Evolutionary conservation across 2,888 invertebrate genomes (phyloP).

Genomic region (Dicyrtoma fusca): DNA sequence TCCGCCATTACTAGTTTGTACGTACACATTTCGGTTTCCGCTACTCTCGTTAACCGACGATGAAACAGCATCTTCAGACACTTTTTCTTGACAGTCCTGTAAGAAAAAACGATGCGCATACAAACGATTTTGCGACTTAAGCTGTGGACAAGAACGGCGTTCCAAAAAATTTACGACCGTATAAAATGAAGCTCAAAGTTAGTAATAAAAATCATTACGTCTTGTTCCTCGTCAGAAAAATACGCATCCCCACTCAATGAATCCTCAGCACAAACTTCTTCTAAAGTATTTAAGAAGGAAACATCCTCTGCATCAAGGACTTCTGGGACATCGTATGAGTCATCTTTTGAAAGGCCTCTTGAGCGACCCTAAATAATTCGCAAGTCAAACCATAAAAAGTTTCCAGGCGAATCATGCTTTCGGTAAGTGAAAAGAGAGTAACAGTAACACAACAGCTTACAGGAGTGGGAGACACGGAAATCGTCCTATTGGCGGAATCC

Average conservation of each 20-base stretch:
- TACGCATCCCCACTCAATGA: slow-evolving; percentile 47
- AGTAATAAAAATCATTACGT: slow-evolving; percentile 40
- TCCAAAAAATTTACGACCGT: slow-evolving; percentile 18
- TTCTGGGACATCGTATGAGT: slow-evolving; percentile 11
- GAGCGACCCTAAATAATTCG: slow-evolving; percentile 9
- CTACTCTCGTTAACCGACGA: slow-evolving; percentile 64
- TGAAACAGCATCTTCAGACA: slow-evolving; percentile 63
- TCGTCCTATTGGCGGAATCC: slow-evolving; percentile 40
- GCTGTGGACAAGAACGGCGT: slow-evolving; percentile 56
- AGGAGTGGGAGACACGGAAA: background rate
- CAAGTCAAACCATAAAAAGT: background rate
- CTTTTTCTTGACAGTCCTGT: slow-evolving; percentile 53
- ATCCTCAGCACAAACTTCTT: slow-evolving; percentile 34
- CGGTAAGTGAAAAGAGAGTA: background rate
- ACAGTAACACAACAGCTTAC: background rate
- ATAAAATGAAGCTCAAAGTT: slow-evolving; percentile 50
- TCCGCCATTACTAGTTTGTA: slow-evolving; percentile 41
- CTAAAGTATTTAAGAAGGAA: slow-evolving; percentile 40
- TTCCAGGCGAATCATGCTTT: background rate
- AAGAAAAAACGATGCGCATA: slow-evolving; percentile 11
- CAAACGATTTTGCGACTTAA: slow-evolving; percentile 20
- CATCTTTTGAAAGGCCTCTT: slow-evolving; percentile 14
- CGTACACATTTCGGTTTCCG: slow-evolving; percentile 58
- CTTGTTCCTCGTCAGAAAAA: slow-evolving; percentile 53
- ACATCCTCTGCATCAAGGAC: slow-evolving; percentile 45